Conservation (phyloP, 2,888 invertebrate genomes). For the Aricia artaxerxes region DNA sequence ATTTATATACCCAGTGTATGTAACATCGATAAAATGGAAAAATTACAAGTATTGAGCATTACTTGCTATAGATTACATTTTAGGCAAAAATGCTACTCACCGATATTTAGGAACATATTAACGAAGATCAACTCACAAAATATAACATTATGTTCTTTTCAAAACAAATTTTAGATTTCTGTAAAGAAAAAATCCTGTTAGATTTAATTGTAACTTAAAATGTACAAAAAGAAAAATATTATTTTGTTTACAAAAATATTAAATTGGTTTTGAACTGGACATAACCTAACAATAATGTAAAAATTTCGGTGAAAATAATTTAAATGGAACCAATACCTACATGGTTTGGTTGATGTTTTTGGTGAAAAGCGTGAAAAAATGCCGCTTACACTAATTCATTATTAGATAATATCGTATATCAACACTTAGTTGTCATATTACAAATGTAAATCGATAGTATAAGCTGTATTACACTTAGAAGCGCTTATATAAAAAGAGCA, state of each 20-base stretch:
- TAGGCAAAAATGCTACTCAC: neutral
- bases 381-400: neutral
- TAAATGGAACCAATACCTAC: neutral
- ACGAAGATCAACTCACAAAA: neutral
- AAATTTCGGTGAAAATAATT: slow-evolving; percentile 13
- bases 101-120: neutral
- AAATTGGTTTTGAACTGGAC: neutral
- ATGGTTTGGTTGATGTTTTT: neutral
- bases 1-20: neutral
- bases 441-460: slow-evolving; percentile 7
- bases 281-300: neutral
- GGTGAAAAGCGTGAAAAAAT: slow-evolving; percentile 7
- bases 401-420: slow-evolving; percentile 19
- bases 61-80: slow-evolving; percentile 5
- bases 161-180: neutral
- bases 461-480: slow-evolving; percentile 14
- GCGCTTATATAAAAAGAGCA: slow-evolving; percentile 18
- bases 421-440: neutral
- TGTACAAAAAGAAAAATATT: neutral
- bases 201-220: neutral
- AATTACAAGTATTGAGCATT: neutral
- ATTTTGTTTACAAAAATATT: neutral
- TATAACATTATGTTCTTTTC: neutral
- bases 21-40: neutral
- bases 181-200: neutral